Base-by-base conservation (phyloP, 2,888 invertebrate genomes). In the Lithophane socia region DNA sequence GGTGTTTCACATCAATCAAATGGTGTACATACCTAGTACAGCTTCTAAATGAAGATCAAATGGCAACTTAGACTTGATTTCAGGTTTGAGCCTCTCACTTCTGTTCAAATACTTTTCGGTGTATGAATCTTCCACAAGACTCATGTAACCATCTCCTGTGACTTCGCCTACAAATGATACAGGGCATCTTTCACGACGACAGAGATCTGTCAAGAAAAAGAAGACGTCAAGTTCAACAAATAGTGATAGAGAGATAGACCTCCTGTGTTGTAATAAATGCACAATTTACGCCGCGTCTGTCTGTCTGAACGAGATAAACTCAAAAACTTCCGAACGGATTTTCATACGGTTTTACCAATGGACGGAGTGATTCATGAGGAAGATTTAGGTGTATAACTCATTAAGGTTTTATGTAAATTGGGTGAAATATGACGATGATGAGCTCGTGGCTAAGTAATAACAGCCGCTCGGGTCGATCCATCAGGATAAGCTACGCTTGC, bases 141-240 rank as follows among this genome's bases (percentile, higher is more conserved):
- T 97, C 81, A 98, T 98, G 91, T 97, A 98, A 12, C 99, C 99
- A 91, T 98, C 98, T 13, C 98, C 98, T 0, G 99, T 99, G 1
- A 99, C 99, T 85, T 98, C 97, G 0, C 99, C 99, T 2, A 99
- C 99, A 92, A 99, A 98, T 89, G 98, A 98, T 0, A 99, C 98
- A 0, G 99, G 99, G 92, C 99, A 99, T 81, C 99, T 97, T 96
- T 99, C 99, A 79, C 99, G 97, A 54, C 96, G 94, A 74, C 99
- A 98, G 76, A 99, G 98, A 82, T 97, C 97, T 97, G 89, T n/a
- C 63, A 63, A n/a, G 13, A 37, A 52, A 8, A 54, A 52, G 2
- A 66, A 29, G 12, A n/a, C n/a, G 56, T 37, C 7, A 56, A 68
- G 37, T 37, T 5, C 29, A 24, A 12, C 21, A 13, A 65, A 47